Base-by-base conservation (phyloP, 2,797 vertebrate species). In the Ctenosaura bakeri region DNA sequence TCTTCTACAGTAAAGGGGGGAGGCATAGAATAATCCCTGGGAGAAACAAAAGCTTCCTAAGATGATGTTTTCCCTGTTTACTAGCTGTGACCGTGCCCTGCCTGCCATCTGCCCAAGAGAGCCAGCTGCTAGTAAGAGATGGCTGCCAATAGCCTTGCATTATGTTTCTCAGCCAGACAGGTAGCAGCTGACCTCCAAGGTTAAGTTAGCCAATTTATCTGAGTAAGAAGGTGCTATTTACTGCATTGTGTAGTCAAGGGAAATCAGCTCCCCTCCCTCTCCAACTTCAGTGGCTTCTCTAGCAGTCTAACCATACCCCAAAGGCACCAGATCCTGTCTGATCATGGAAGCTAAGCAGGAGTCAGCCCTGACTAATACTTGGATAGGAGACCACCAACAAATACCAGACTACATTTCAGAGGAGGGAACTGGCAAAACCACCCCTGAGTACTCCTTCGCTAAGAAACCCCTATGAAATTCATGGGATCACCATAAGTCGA, bases 41-140 rank as follows among this genome's bases (percentile, higher is more conserved):
- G 73, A 56, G 42, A 66, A 93, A 95, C 93, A 95, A 95, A 95
- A 94, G 93, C 87, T 82, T 71, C 66, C 89, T 10, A 0, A 0
- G 0, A 35, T 4, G 88, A 73, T 71, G 88, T 91, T 0, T 6
- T n/a, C 64, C 18, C 0, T 7, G 35, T 87, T 73, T 64, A 80
- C 38, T 0, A 92, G 85, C 18, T 1, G 74, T 0, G 32, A 66
- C 50, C 50, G 35, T 52, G 83, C 69, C 94, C 95, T 93, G 94
- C 93, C 86, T 95, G 92, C 95, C 96, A 96, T 94, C 95, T 96
- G 96, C 87, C 35, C 4, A 0, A 88, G 6, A 74, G 87, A 52
- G 92, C 88, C 59, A 1, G 6, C 77, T 89, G 52, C 0, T 85
- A 18, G 1, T 46, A 26, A 84, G 81, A 74, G 66, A 56, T 71